A percentile compares a stretch with the other conserved stretches of the same genome.
Evolutionary conservation across 1,140 invertebrate species (phyloP).

Genomic region (Euwallacea fornicatus): DNA sequence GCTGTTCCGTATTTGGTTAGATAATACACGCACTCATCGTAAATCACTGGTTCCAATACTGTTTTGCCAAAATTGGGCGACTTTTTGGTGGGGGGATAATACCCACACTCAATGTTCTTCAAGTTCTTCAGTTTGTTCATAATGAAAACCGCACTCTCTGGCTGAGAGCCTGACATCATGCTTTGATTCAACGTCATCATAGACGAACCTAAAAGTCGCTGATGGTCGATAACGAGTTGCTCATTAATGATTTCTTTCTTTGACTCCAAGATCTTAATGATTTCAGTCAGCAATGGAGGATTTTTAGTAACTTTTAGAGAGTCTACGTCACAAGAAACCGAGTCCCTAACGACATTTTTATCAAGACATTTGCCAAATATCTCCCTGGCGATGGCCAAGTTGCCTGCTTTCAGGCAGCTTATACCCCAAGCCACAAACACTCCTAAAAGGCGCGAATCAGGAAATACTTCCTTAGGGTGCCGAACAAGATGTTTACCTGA

Average conservation of each 20-base stretch:
- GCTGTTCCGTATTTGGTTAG: slow-evolving; percentile 70
- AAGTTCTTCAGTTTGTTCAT: slow-evolving; percentile 55
- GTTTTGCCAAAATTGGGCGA: slow-evolving; percentile 5
- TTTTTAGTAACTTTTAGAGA: slow-evolving; percentile 56
- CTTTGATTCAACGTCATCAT: slow-evolving; percentile 41
- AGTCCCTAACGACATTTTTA: slow-evolving; percentile 47
- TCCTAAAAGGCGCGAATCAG: slow-evolving; percentile 51
- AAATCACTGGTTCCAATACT: slow-evolving; percentile 58
- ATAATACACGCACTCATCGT: slow-evolving; percentile 74
- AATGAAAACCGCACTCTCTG: slow-evolving; percentile 53
- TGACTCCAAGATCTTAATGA: slow-evolving; percentile 67
- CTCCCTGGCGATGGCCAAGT: slow-evolving; percentile 72
- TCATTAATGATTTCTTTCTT: slow-evolving; percentile 42
- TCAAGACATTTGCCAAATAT: slow-evolving; percentile 65
- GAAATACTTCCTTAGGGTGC: slow-evolving; percentile 2
- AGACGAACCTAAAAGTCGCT: slow-evolving; percentile 34
- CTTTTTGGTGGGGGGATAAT: slow-evolving; percentile 42
- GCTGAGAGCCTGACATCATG: slow-evolving; percentile 32
- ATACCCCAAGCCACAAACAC: slow-evolving; percentile 88
- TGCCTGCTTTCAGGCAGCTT: slow-evolving; percentile 76
- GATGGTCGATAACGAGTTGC: slow-evolving; percentile 36
- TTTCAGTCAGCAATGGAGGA: slow-evolving; percentile 68
- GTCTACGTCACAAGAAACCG: slow-evolving; percentile 7
- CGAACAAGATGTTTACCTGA: slow-evolving; percentile 54
- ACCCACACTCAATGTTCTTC: slow-evolving; percentile 52